Percentiles rank a stretch among this genome's conserved stretches.
phyloP scores from a whole-genome alignment of 2,888 invertebrate genomes.

The Limulus polyphemus region DNA sequence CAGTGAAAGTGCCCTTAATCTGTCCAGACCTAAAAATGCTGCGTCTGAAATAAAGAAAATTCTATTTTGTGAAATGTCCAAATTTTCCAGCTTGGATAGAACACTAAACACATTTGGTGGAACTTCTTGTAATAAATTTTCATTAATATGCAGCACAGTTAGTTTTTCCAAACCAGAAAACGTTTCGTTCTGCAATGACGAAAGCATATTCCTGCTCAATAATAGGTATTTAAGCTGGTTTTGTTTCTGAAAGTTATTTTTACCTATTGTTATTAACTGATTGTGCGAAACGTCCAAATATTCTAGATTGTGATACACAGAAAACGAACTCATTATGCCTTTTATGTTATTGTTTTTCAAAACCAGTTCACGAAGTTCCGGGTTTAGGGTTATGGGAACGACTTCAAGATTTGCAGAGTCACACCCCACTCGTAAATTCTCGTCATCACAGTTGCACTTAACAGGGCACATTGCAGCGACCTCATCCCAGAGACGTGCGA shows the following conservation, averaged over 20 bases:
- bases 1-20: conserved; percentile 58
- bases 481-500: not conserved
- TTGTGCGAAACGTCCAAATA: conserved; percentile 72
- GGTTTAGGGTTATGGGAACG: conserved; percentile 78
- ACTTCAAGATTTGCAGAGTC: conserved; percentile 65
- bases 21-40: conserved; percentile 59
- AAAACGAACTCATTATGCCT: conserved; percentile 61
- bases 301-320: conserved; percentile 57
- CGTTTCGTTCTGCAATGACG: conserved; percentile 56
- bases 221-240: conserved; percentile 59
- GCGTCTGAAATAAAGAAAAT: conserved; percentile 57
- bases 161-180: conserved; percentile 62
- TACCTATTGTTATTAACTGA: conserved; percentile 62
- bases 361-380: conserved; percentile 50
- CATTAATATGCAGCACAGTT: conserved; percentile 46
- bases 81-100: conserved; percentile 50
- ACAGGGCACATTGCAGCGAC: conserved; percentile 52
- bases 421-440: conserved; percentile 63
- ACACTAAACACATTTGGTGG: conserved; percentile 28
- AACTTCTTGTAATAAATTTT: conserved; percentile 24
- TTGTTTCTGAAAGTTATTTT: conserved; percentile 66
- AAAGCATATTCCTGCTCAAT: conserved; percentile 63
- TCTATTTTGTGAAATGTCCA: conserved; percentile 66
- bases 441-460: conserved; percentile 68
- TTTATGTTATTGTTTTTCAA: conserved; percentile 71